These are phyloP conservation scores for Poeciliopsis turrubarensis DNA, from an alignment of 2,113 vertebrate species.

Conservation along the genomic window DNA sequence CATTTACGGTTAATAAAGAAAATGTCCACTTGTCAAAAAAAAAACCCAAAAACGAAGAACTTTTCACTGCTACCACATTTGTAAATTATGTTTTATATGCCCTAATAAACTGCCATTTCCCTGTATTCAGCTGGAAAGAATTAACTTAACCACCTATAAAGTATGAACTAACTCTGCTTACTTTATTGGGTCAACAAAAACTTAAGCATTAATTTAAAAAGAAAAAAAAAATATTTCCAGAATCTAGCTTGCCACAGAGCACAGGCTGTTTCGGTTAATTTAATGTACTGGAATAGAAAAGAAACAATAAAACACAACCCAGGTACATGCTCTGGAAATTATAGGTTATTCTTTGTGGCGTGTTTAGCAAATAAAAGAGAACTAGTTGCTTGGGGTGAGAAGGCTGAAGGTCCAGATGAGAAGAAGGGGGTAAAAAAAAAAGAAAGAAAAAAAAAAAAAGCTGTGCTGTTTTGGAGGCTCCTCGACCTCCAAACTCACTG, in stretches of 20 bases:
- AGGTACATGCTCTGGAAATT: conserved; percentile 23
- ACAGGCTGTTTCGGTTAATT: conserved; percentile 36
- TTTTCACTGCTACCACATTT: conserved; percentile 59
- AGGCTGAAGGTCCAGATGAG: conserved; percentile 54
- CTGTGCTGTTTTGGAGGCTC: conserved; percentile 65
- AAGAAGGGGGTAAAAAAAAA: conserved; percentile 22
- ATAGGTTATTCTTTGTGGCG: conserved; percentile 15
- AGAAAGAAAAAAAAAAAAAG: not conserved
- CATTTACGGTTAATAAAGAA: conserved; percentile 51
- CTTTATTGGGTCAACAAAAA: conserved; percentile 61
- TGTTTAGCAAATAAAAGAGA: conserved; percentile 49
- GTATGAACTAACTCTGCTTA: conserved; percentile 42
- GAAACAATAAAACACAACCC: conserved; percentile 24
- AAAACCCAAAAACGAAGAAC: conserved; percentile 11
- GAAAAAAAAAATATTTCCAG: conserved; percentile 26
- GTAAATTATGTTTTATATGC: conserved; percentile 54
- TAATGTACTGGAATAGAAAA: conserved; percentile 33
- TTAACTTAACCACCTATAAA: conserved; percentile 65
- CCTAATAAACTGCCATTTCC: conserved; percentile 63
- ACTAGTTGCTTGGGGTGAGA: conserved; percentile 48
- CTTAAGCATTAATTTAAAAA: conserved; percentile 28
- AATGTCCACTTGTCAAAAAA: conserved; percentile 24
- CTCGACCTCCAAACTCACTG: conserved; percentile 75
- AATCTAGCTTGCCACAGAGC: conserved; percentile 32
- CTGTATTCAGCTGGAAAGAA: conserved; percentile 63